Base-by-base conservation (phyloP, 2,888 invertebrate genomes). In the Himalopsyche tibetana region DNA sequence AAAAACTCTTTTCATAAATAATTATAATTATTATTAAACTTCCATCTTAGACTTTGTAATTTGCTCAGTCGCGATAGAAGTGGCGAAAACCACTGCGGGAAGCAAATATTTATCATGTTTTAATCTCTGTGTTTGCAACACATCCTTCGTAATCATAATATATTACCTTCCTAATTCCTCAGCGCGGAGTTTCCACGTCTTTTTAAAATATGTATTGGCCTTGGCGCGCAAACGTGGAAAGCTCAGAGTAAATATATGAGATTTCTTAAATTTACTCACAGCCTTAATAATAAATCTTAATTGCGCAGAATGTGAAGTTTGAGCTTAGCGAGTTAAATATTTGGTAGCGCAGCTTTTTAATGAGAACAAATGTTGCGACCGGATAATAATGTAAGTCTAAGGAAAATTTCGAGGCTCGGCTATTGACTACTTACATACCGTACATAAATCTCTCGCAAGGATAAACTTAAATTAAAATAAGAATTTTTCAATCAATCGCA, bases 81-180 rank as follows among this genome's bases (percentile, higher is more conserved):
- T 19, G 63, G 63, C 82, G 6, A 51, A 69, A 83, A 82, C 84
- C 82, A 84, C 87, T 55, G 87, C 85, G 85, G 84, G 86, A 84
- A 84, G 87, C 84, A 87, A 88, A 86, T 88, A 88, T 88, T 88
- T 88, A 88, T 86, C 86, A 88, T 80, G 85, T 85, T 86, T 82
- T 88, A 86, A 88, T 88, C 88, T 88, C 84, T 74, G 63, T 85
- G 86, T 88, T 88, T 88, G 88, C 88, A 85, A 85, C 88, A 86
- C 88, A 88, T 88, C 88, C 84, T 82, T 84, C 84, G 83, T 88
- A 88, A 88, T 88, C 86, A 86, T 88, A 82, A 88, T 88, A 88
- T 86, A 88, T 88, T 85, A 82, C 85, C 84, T 51, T 63, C 83
- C 88, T 88, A 88, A 88, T 88, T 88, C 88, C 87, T 17, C 51